Conservation (phyloP, 2,888 invertebrate species). For the Dioctria linearis region DNA sequence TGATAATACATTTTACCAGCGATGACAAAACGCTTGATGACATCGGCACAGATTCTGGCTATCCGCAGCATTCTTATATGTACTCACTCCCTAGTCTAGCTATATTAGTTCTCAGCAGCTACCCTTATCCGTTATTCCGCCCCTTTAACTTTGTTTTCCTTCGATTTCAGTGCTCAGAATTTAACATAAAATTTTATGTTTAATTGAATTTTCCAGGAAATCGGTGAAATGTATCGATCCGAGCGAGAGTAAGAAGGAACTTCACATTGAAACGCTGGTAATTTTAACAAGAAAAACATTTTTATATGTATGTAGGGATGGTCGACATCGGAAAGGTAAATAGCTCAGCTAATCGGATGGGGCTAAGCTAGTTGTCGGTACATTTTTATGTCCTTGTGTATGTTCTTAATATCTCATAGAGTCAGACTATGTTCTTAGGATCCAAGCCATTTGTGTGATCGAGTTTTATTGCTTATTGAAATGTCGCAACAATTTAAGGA, state of each 20-base stretch:
- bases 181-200: constrained; percentile 52
- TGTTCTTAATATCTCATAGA: background rate
- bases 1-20: constrained; percentile 32
- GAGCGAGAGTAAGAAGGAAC: constrained; percentile 47
- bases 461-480: constrained; percentile 56
- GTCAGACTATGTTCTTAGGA: background rate
- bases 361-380: background rate
- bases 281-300: constrained; percentile 15
- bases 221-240: constrained; percentile 49
- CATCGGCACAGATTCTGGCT: constrained; percentile 33
- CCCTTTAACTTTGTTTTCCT: constrained; percentile 19
- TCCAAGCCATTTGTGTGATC: constrained; percentile 26
- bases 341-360: constrained; percentile 43
- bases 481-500: constrained; percentile 33
- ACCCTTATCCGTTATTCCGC: constrained; percentile 2
- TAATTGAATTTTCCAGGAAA: constrained; percentile 49
- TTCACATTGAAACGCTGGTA: constrained; percentile 3
- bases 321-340: constrained; percentile 38
- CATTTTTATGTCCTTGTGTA: background rate
- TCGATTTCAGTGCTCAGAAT: constrained; percentile 18
- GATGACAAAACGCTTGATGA: constrained; percentile 34
- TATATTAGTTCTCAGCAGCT: background rate
- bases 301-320: constrained; percentile 4
- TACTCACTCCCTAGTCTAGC: background rate
- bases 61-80: background rate